phyloP scores from a whole-genome alignment of 2,797 vertebrate species.

The Centropyge bicolor region DNA sequence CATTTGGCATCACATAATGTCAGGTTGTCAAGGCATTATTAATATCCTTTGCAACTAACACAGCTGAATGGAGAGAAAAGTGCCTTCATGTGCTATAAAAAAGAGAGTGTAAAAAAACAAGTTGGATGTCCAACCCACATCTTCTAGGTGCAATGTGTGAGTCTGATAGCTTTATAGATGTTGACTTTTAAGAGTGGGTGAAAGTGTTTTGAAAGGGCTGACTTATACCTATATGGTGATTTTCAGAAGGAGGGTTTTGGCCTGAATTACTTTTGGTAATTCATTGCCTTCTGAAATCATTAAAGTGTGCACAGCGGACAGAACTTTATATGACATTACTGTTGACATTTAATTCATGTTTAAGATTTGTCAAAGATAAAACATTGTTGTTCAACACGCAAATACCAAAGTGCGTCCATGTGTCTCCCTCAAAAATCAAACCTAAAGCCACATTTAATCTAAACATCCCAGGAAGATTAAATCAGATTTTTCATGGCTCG shows the following conservation, averaged over 20 bases:
- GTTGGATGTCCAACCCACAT: conserved; percentile 22
- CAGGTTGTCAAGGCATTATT: conserved; percentile 50
- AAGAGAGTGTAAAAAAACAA: conserved; percentile 8
- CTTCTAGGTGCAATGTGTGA: conserved; percentile 12
- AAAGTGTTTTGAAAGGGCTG: neutral
- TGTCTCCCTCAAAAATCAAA: too few relatives aligned
- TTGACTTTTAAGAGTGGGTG: neutral
- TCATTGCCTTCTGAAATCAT: too few relatives aligned
- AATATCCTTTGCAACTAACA: conserved; percentile 41
- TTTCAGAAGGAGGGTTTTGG: neutral
- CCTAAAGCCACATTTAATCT: too few relatives aligned
- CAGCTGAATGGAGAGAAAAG: conserved; percentile 30
- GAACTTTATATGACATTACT: too few relatives aligned
- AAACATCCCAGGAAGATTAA: too few relatives aligned
- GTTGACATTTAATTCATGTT: too few relatives aligned
- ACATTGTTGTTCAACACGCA: too few relatives aligned
- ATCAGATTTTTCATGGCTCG: too few relatives aligned
- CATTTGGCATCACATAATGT: conserved; percentile 57
- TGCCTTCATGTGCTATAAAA: conserved; percentile 19
- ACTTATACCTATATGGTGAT: neutral
- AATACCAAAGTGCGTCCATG: too few relatives aligned
- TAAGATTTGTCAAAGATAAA: too few relatives aligned
- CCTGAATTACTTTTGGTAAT: too few relatives aligned
- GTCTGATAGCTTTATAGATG: neutral
- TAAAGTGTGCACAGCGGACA: too few relatives aligned